A percentile compares a stretch with the other conserved stretches of the same genome.
Conservation (phyloP, 2,797 vertebrate species). For the Melanotaenia nigrans region DNA sequence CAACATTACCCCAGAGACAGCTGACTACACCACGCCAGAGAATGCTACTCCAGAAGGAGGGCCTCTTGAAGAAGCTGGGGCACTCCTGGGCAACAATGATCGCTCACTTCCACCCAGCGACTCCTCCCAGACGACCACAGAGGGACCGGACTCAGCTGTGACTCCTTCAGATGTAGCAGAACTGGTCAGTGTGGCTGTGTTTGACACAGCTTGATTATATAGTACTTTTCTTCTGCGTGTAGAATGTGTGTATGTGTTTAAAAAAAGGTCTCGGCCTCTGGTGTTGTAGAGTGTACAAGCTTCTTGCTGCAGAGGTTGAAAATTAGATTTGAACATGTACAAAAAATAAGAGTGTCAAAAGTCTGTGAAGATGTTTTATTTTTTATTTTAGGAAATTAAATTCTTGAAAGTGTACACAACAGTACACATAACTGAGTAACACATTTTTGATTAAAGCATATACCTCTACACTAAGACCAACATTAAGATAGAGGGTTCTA, state of each 20-base stretch:
- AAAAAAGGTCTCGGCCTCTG: not conserved
- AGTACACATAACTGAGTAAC: not conserved
- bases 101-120: slow-evolving; percentile 93
- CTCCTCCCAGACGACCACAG: slow-evolving; percentile 97
- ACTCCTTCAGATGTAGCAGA: slow-evolving; percentile 97
- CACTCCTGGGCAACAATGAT: slow-evolving; percentile 70
- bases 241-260: not conserved
- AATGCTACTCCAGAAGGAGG: slow-evolving; percentile 86
- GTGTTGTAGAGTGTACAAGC: no score
- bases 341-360: no score
- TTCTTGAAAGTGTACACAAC: not conserved
- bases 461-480: not conserved
- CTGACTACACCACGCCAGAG: slow-evolving; percentile 77
- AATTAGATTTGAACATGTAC: no score
- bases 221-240: not conserved
- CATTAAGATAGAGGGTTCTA: not conserved
- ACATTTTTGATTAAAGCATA: not conserved
- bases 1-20: slow-evolving; percentile 80
- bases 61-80: slow-evolving; percentile 79
- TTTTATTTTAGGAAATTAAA: not conserved
- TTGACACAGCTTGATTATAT: not conserved
- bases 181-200: slow-evolving; percentile 79
- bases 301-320: no score
- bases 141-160: slow-evolving; percentile 95
- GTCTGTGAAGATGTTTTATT: no score